phyloP scores from a whole-genome alignment of 1,140 invertebrate species.

The Bemisia tabaci region DNA sequence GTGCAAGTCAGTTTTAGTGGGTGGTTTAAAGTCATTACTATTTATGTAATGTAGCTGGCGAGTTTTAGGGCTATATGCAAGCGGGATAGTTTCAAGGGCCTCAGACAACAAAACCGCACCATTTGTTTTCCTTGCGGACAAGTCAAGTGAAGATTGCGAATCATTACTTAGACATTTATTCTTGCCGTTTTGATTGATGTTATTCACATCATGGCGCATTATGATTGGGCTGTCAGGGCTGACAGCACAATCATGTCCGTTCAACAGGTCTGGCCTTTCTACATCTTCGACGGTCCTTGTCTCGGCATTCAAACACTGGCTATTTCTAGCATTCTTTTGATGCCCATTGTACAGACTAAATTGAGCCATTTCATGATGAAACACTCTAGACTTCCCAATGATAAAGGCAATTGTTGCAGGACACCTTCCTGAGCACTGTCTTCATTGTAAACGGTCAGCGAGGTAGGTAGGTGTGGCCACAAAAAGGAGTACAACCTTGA shows the following conservation, averaged over 20 bases:
- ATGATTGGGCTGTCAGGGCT: background rate
- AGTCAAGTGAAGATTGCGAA: background rate
- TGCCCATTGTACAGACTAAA: background rate
- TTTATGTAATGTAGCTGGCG: slow-evolving; percentile 29
- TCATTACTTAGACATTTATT: background rate
- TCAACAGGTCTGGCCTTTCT: background rate
- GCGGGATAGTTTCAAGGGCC: slow-evolving; percentile 24
- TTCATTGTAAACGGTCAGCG: too few species aligned
- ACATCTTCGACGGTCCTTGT: background rate
- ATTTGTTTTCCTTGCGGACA: background rate
- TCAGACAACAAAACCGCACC: slow-evolving; percentile 5
- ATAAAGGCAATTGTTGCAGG: too few species aligned
- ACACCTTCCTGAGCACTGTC: too few species aligned
- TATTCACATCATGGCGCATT: background rate
- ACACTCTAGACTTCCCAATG: too few species aligned
- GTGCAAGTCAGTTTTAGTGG: background rate
- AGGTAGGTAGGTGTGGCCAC: too few species aligned
- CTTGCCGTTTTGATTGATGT: background rate
- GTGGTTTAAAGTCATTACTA: slow-evolving; percentile 10
- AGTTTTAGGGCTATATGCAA: slow-evolving; percentile 30
- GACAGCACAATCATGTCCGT: background rate
- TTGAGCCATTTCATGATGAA: background rate
- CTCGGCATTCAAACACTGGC: background rate
- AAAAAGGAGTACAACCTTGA: too few species aligned
- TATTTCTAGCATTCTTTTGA: background rate